A percentile compares a stretch with the other conserved stretches of the same genome.
phyloP scores from a whole-genome alignment of 1,140 invertebrate genomes.

The Drosophila carrolli region DNA sequence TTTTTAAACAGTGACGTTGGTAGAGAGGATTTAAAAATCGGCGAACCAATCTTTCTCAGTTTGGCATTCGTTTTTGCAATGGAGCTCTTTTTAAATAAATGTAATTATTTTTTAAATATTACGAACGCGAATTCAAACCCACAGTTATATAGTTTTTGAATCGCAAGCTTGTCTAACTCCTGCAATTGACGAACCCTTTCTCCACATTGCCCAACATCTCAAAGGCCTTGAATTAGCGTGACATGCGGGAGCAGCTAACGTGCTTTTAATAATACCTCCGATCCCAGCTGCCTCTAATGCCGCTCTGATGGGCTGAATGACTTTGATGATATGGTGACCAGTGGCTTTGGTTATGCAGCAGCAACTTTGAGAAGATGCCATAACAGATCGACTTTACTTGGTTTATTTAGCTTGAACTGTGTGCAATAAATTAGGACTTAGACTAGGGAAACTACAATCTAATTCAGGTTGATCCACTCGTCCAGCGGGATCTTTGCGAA shows the following conservation, averaged over 20 bases:
- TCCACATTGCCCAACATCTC: conserved; percentile 26
- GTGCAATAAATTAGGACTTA: conserved; percentile 76
- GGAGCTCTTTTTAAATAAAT: too few species aligned
- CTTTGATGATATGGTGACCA: conserved; percentile 35
- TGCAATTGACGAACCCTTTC: conserved; percentile 7
- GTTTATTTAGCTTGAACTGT: conserved; percentile 54
- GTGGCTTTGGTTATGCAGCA: conserved; percentile 6
- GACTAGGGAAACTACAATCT: conserved; percentile 19
- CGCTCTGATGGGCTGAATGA: conserved; percentile 13
- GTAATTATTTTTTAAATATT: not conserved
- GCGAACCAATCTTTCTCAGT: too few species aligned
- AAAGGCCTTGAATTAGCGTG: conserved; percentile 42
- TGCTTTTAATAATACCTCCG: conserved; percentile 59
- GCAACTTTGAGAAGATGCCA: conserved; percentile 2
- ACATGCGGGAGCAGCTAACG: conserved; percentile 22
- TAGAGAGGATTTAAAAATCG: too few species aligned
- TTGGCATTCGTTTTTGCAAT: too few species aligned
- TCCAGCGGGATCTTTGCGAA: conserved; percentile 91
- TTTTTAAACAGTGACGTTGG: too few species aligned
- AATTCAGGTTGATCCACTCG: conserved; percentile 86
- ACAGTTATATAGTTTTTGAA: not conserved
- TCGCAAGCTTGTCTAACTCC: not conserved
- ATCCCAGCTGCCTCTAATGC: conserved; percentile 39
- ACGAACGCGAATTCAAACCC: not conserved
- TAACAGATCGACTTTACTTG: conserved; percentile 17